Evolutionary conservation across 2,797 vertebrate species (phyloP).

Genomic region (Platyrinchus mystaceus): DNA sequence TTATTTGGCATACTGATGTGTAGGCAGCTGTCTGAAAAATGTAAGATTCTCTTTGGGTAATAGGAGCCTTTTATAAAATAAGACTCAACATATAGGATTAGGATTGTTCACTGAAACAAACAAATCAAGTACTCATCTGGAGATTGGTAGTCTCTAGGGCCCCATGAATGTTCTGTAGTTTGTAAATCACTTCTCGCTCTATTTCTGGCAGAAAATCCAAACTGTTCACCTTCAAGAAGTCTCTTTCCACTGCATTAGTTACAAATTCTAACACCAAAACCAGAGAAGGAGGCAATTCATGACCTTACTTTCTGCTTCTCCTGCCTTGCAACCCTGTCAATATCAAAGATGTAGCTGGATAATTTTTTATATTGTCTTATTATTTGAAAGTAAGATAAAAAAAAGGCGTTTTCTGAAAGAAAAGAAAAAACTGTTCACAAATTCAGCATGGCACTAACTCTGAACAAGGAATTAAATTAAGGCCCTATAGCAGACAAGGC

Average conservation of each 20-base stretch:
- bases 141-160: neutral
- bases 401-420: neutral
- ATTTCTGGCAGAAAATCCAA: neutral
- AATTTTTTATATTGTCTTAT: neutral
- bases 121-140: neutral
- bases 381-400: neutral
- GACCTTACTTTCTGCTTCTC: neutral
- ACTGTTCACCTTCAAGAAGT: neutral
- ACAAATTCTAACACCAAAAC: neutral
- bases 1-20: neutral
- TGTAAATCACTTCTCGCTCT: neutral
- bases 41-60: neutral
- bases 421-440: neutral
- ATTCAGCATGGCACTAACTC: neutral
- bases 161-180: neutral
- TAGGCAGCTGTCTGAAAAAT: neutral
- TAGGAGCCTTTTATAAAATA: neutral
- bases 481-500: neutral
- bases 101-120: neutral
- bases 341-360: neutral
- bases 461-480: neutral
- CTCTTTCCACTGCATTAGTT: neutral
- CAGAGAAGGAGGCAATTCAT: neutral
- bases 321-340: neutral
- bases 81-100: neutral